Evolutionary conservation across 1,140 invertebrate genomes (phyloP).

Genomic region (Neodiprion virginianus): DNA sequence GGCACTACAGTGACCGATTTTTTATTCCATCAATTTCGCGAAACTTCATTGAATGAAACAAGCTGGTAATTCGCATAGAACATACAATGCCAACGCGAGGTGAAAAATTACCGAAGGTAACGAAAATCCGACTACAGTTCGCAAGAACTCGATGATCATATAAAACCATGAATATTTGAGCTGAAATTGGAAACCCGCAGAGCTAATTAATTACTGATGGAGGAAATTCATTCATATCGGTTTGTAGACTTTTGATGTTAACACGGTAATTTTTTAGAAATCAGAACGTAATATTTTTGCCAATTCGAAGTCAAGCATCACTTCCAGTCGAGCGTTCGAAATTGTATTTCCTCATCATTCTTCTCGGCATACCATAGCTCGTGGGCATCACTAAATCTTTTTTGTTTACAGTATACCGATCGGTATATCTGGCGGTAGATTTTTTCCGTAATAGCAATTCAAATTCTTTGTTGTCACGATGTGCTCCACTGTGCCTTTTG

Average conservation of each 20-base stretch:
- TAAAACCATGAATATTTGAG: too few relatives aligned
- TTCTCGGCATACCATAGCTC: slow-evolving; percentile 83
- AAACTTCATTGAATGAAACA: too few relatives aligned
- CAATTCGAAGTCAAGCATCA: slow-evolving; percentile 93
- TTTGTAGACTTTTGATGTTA: too few relatives aligned
- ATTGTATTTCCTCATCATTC: slow-evolving; percentile 87
- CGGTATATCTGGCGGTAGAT: slow-evolving; percentile 83
- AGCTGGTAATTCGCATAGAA: too few relatives aligned
- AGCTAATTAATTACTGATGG: too few relatives aligned
- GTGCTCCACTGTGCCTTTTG: too few relatives aligned
- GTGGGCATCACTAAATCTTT: slow-evolving; percentile 69
- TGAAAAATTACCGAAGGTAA: slow-evolving; percentile 68
- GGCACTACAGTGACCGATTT: too few relatives aligned
- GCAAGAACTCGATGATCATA: too few relatives aligned
- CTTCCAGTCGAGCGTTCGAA: slow-evolving; percentile 89
- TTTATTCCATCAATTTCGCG: too few relatives aligned
- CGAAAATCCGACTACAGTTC: slow-evolving; percentile 22
- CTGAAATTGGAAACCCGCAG: too few relatives aligned
- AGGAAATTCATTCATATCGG: too few relatives aligned
- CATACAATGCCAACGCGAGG: slow-evolving; percentile 62
- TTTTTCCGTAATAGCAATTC: slow-evolving; percentile 86
- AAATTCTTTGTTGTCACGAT: slow-evolving; percentile 10
- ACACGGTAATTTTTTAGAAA: slow-evolving; percentile 55
- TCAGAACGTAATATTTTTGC: slow-evolving; percentile 91
- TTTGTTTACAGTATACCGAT: slow-evolving; percentile 87